These are phyloP conservation scores for Habropoda laboriosa DNA, from an alignment of 1,140 invertebrate genomes.

Conservation along the genomic window DNA sequence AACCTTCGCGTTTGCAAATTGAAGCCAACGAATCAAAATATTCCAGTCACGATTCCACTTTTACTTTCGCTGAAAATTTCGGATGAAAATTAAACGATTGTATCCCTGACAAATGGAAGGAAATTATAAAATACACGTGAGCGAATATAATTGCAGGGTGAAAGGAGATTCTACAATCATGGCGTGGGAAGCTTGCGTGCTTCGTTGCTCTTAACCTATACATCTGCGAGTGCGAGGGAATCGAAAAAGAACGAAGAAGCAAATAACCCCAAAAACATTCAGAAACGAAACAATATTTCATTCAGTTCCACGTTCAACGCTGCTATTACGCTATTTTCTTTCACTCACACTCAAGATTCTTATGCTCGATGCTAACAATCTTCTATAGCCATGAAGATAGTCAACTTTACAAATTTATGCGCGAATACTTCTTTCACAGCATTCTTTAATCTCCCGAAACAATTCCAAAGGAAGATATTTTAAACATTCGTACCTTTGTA, in stretches of 20 bases:
- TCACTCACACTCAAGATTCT: neutral
- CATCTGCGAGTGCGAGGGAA: neutral
- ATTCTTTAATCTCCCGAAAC: no score
- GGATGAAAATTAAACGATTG: neutral
- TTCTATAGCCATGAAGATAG: neutral
- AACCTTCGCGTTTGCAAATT: neutral
- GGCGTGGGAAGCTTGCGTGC: neutral
- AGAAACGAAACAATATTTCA: slow-evolving; percentile 5
- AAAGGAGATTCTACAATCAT: neutral
- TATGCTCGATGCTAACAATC: neutral
- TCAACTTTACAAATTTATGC: no score
- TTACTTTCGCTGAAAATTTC: no score
- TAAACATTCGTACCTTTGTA: no score
- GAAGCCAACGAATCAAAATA: no score
- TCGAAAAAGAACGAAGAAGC: neutral
- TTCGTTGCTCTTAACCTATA: neutral
- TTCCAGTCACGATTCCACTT: no score
- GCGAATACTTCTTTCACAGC: no score
- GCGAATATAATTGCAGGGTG: neutral
- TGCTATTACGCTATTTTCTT: neutral
- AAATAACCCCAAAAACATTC: neutral
- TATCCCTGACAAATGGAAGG: no score
- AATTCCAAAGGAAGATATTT: no score
- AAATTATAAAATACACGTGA: neutral
- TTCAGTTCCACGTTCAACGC: neutral